Evolutionary conservation across 2,113 vertebrate genomes (phyloP).

Genomic region (Podiceps cristatus): DNA sequence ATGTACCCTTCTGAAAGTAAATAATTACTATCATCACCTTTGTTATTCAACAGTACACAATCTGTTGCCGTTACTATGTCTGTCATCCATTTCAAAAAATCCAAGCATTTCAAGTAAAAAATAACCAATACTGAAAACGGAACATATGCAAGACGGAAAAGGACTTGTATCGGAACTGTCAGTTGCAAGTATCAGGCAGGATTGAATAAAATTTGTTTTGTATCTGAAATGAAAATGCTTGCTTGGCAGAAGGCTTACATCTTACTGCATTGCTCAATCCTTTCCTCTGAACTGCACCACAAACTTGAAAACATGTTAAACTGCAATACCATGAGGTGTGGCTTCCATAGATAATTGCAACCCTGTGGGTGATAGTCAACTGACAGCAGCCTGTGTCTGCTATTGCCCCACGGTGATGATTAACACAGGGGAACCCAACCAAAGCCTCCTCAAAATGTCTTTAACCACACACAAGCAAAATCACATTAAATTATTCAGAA

Average conservation of each 20-base stretch:
- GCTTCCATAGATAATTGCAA: not conserved
- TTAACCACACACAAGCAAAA: conserved; percentile 26
- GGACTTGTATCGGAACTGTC: not conserved
- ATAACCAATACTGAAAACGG: not conserved
- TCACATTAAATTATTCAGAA: not conserved
- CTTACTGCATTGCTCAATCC: not conserved
- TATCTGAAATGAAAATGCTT: conserved; percentile 3
- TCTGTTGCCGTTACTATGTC: not conserved
- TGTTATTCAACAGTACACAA: not conserved
- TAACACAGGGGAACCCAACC: not conserved
- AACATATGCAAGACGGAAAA: not conserved
- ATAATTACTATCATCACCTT: not conserved
- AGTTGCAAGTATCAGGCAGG: not conserved
- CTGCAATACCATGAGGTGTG: not conserved
- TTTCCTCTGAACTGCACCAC: not conserved
- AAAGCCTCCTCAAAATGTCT: not conserved
- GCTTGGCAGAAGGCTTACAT: not conserved
- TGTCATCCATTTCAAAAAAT: not conserved
- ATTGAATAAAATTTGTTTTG: not conserved
- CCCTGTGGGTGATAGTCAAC: not conserved
- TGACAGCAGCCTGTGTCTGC: not conserved
- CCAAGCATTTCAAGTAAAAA: not conserved
- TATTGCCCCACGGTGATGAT: not conserved
- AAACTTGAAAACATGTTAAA: conserved; percentile 13
- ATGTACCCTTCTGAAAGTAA: not conserved